Conservation (phyloP, 2,113 vertebrate species). For the Anser cygnoides region DNA sequence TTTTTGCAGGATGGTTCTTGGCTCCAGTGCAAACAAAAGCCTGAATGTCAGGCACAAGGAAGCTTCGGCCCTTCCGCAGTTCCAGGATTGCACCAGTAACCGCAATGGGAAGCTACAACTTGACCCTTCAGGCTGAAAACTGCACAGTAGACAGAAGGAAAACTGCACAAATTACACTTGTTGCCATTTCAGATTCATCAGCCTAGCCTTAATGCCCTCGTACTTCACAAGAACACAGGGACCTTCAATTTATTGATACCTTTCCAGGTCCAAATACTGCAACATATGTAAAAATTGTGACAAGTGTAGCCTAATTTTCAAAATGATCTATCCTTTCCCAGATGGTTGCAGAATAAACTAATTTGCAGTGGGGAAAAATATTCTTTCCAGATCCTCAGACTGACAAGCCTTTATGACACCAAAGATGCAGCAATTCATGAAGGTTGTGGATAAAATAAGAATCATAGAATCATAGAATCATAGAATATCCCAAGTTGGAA, state of each 20-base stretch:
- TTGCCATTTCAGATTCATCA: background rate
- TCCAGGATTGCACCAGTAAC: background rate
- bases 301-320: background rate
- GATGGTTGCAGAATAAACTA: background rate
- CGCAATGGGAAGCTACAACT: background rate
- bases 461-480: too few relatives aligned
- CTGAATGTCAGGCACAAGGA: background rate
- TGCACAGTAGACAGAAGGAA: background rate
- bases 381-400: background rate
- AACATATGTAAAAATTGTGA: background rate
- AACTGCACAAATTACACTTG: background rate
- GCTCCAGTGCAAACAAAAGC: background rate
- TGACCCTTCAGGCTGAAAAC: too few relatives aligned
- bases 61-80: background rate
- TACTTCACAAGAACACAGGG: background rate
- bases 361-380: background rate
- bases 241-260: background rate
- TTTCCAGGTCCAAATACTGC: too few relatives aligned
- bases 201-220: background rate
- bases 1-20: background rate
- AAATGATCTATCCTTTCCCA: background rate
- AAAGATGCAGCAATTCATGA: background rate
- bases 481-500: too few relatives aligned
- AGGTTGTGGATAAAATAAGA: background rate
- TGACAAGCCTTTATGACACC: background rate